These are phyloP conservation scores for Brachyrhaphis roseni DNA, from an alignment of 2,797 vertebrate species.

Conservation along the genomic window DNA sequence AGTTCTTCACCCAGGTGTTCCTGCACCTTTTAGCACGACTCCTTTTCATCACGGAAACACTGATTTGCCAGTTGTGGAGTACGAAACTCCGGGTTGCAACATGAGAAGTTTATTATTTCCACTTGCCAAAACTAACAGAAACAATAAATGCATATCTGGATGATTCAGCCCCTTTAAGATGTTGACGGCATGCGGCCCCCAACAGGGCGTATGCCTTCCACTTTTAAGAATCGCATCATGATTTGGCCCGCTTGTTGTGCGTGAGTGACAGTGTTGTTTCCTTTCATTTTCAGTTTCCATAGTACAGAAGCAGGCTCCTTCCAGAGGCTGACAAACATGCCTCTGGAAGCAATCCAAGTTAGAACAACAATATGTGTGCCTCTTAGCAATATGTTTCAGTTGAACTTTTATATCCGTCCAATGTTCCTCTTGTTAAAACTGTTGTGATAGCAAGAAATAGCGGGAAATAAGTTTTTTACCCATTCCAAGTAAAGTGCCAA, in stretches of 20 bases:
- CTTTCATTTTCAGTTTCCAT: constrained; percentile 1
- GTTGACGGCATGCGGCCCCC: neutral
- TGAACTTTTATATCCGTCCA: neutral
- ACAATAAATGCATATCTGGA: neutral
- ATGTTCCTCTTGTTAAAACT: neutral
- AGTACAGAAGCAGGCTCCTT: neutral
- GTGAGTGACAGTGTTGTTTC: neutral
- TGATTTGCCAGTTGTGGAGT: neutral
- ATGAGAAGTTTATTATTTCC: neutral
- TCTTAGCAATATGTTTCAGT: neutral
- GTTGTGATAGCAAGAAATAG: constrained; percentile 3
- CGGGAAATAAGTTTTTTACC: neutral
- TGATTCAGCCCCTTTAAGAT: neutral
- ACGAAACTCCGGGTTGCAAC: neutral
- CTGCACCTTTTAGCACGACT: neutral
- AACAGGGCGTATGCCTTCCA: neutral
- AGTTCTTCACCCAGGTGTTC: neutral
- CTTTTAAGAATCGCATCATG: neutral
- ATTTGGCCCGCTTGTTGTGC: neutral
- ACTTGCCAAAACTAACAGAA: neutral
- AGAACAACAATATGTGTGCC: neutral
- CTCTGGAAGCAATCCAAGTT: neutral
- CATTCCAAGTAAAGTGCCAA: too few species aligned
- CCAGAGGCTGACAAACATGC: neutral
- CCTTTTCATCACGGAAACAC: neutral